Evolutionary conservation across 2,113 vertebrate genomes (phyloP), one percentile per base, ranked within the genome.

Genomic region (Myodes glareolus): DNA sequence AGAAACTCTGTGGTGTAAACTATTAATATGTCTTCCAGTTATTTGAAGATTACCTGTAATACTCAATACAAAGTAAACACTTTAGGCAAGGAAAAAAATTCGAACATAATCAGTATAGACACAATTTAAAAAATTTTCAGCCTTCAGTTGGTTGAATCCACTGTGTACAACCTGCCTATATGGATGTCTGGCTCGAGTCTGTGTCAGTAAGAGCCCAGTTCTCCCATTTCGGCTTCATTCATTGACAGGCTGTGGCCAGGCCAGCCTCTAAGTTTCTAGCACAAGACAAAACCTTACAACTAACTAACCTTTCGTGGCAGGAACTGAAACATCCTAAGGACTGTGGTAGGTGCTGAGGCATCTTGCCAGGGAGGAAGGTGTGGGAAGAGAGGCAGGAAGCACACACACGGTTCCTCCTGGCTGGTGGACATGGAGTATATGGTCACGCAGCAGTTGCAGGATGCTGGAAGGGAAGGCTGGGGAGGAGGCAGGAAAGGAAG

Each of bases 401-500:
- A 55, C 13, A 25, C 13, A 10, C 61, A 88, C 45, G 73, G 94
- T n/a, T 70, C 91, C 25, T 88, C 70, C 81, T 85, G 80, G 72
- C 78, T 12, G 21, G 52, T 47, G 13, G 58, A 36, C 73, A 3
- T 70, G 21, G 42, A 78, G 63, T 50, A 3, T 16, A 33, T 23
- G 29, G 50, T 33, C 58, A 3, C 39, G 2, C 23, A 5, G 65
- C 7, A 0, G 85, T 84, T 88, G 19, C 42, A 89, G 85, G 65
- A 89, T 75, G 84, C 78, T 67, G 84, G 9, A 45, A 16, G 27
- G 31, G 47, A 31, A 61, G 17, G 47, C 23, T 7, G 2, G 21
- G 33, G n/a, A 81, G 68, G 78, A 73, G 36, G 95, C 81, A 90
- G 63, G 92, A 86, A 50, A 68, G 91, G 45, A 93, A 95, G 73